A percentile compares a stretch with the other conserved stretches of the same genome.
Conservation (phyloP, 1,140 invertebrate genomes). For the Pseudomyrmex pallidus region DNA sequence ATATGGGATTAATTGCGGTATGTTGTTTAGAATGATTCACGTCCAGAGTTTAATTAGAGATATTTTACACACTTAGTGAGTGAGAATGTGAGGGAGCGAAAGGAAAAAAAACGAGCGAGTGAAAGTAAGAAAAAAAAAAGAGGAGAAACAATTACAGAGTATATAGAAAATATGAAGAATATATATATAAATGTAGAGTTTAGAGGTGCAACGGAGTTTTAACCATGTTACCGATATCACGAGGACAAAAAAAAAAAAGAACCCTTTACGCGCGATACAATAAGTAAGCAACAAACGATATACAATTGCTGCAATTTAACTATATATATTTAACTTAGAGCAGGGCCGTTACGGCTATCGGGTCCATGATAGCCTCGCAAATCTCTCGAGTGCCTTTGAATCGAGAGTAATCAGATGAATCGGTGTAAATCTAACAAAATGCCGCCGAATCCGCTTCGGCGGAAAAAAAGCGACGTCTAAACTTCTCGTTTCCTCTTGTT, state of each 20-base stretch:
- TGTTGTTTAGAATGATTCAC: conserved; percentile 74
- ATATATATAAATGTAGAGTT: conserved; percentile 50
- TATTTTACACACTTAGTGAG: conserved; percentile 71
- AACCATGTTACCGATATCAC: conserved; percentile 63
- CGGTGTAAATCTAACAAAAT: conserved; percentile 51
- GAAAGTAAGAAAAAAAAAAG: background rate
- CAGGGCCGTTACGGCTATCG: conserved; percentile 60
- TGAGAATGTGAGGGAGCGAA: conserved; percentile 13
- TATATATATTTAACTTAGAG: conserved; percentile 55
- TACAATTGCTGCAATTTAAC: conserved; percentile 44
- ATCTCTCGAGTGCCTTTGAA: conserved; percentile 67
- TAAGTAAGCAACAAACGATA: conserved; percentile 51
- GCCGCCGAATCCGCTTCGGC: conserved; percentile 26
- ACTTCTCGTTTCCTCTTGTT: conserved; percentile 21
- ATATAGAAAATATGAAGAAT: conserved; percentile 50
- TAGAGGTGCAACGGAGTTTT: conserved; percentile 52
- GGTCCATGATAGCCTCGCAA: conserved; percentile 65
- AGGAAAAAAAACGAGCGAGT: background rate
- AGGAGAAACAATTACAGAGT: conserved; percentile 21
- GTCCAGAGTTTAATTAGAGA: conserved; percentile 72
- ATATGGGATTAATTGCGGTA: conserved; percentile 66
- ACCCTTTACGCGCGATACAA: conserved; percentile 51
- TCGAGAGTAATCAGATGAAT: conserved; percentile 60
- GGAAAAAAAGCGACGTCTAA: conserved; percentile 11
- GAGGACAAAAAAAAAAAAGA: conserved; percentile 39